phyloP scores from a whole-genome alignment of 2,888 invertebrate genomes.

The Andrena marginata region DNA sequence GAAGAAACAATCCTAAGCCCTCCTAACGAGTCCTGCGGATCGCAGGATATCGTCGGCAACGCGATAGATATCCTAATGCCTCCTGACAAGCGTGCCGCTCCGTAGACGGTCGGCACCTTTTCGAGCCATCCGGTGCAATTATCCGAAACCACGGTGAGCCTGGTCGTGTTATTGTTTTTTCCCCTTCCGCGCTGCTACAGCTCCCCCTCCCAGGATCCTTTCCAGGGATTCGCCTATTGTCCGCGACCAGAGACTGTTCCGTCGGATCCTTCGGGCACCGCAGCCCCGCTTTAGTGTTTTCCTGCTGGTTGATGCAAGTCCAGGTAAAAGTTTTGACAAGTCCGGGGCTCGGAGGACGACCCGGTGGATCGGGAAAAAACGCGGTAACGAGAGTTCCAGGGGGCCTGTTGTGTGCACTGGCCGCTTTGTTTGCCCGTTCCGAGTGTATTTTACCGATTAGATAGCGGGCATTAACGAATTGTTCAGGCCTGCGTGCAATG shows the following conservation, averaged over 20 bases:
- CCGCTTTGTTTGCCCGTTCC: constrained; percentile 33
- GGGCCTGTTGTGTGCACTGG: background rate
- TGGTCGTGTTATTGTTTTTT: constrained; percentile 64
- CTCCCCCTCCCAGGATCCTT: constrained; percentile 38
- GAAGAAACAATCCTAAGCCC: constrained; percentile 78
- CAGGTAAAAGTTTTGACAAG: constrained; percentile 82
- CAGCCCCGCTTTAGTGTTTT: constrained; percentile 68
- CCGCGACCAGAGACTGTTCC: constrained; percentile 21
- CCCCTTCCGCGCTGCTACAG: background rate
- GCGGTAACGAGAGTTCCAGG: constrained; percentile 26
- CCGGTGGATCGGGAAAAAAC: background rate
- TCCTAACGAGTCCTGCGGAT: constrained; percentile 73
- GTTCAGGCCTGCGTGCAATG: background rate
- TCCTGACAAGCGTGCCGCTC: constrained; percentile 77
- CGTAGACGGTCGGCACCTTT: constrained; percentile 76
- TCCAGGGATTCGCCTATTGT: constrained; percentile 66
- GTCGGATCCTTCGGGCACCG: constrained; percentile 36
- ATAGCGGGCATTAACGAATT: constrained; percentile 22
- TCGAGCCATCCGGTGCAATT: constrained; percentile 81
- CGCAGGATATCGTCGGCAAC: constrained; percentile 39
- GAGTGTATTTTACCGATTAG: constrained; percentile 29
- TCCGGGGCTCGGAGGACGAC: background rate
- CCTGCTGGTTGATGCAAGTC: constrained; percentile 68
- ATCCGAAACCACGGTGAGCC: constrained; percentile 75
- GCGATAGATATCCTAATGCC: constrained; percentile 78